phyloP scores from a whole-genome alignment of 1,140 invertebrate genomes.

The Phthorimaea operculella region DNA sequence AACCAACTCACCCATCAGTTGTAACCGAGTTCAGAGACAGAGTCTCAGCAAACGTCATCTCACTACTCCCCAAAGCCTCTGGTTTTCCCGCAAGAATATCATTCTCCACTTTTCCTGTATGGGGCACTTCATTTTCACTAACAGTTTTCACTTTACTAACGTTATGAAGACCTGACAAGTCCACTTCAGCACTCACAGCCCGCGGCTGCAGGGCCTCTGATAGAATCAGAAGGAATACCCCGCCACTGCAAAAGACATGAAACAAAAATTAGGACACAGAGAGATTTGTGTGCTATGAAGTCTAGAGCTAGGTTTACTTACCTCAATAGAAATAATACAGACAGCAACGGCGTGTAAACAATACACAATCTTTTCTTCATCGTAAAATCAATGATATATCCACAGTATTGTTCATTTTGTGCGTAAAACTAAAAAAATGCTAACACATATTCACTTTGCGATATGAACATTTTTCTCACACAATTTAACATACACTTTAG shows the following conservation, averaged over 20 bases:
- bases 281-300: constrained; percentile 3
- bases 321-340: constrained; percentile 69
- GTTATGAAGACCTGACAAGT: constrained; percentile 55
- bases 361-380: constrained; percentile 69
- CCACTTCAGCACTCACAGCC: constrained; percentile 32
- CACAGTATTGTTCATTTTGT: constrained; percentile 63
- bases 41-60: constrained; percentile 62
- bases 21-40: constrained; percentile 68
- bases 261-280: constrained; percentile 4
- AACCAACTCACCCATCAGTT: constrained; percentile 65
- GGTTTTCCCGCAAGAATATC: background rate
- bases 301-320: constrained; percentile 24
- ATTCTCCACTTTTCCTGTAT: background rate
- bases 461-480: too few species aligned
- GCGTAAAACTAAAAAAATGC: constrained; percentile 32
- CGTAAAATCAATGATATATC: constrained; percentile 61
- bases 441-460: constrained; percentile 44
- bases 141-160: constrained; percentile 38
- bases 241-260: constrained; percentile 41
- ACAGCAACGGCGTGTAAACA: constrained; percentile 70
- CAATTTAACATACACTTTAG: too few species aligned
- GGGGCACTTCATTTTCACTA: constrained; percentile 17
- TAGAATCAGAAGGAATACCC: constrained; percentile 55
- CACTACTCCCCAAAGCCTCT: constrained; percentile 9
- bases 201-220: constrained; percentile 49